Percentiles rank a stretch among this genome's conserved stretches.
These are phyloP conservation scores for Gymnocypris eckloni DNA, from an alignment of 2,797 vertebrate species.

Conservation along the genomic window DNA sequence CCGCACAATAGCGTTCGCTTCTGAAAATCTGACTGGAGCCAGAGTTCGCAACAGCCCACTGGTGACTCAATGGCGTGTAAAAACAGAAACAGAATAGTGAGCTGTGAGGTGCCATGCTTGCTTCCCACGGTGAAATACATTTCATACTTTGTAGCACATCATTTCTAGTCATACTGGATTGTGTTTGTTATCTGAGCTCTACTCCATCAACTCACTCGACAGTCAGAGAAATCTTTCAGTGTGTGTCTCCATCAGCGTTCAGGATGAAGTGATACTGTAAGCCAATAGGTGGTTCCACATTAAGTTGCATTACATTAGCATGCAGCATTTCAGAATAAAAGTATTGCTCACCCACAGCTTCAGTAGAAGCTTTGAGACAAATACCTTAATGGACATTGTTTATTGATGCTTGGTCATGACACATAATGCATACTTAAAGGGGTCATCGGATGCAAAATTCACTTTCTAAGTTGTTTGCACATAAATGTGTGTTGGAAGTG, in stretches of 20 bases:
- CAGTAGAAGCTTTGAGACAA: neutral
- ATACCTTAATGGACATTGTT: neutral
- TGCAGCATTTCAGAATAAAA: neutral
- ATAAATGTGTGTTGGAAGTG: too few species aligned
- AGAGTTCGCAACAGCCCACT: constrained; percentile 43
- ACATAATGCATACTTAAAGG: neutral
- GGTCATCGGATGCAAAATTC: too few species aligned
- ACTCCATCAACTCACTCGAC: constrained; percentile 15
- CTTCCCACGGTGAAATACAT: constrained; percentile 31
- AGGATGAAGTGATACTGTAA: neutral
- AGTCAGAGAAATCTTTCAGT: neutral
- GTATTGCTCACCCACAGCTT: neutral
- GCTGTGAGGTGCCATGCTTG: constrained; percentile 18
- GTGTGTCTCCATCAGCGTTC: neutral
- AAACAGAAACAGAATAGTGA: constrained; percentile 39
- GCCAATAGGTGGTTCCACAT: neutral
- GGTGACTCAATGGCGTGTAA: constrained; percentile 37
- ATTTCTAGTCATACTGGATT: constrained; percentile 11
- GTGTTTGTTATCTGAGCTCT: constrained; percentile 7
- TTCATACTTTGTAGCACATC: constrained; percentile 36
- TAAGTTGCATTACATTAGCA: neutral
- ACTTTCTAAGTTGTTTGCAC: too few species aligned
- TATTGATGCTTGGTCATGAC: neutral
- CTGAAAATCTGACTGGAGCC: constrained; percentile 34
- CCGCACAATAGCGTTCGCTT: constrained; percentile 21